Conservation (phyloP, 2,888 invertebrate species). For the Drosophila fulvimacula region DNA sequence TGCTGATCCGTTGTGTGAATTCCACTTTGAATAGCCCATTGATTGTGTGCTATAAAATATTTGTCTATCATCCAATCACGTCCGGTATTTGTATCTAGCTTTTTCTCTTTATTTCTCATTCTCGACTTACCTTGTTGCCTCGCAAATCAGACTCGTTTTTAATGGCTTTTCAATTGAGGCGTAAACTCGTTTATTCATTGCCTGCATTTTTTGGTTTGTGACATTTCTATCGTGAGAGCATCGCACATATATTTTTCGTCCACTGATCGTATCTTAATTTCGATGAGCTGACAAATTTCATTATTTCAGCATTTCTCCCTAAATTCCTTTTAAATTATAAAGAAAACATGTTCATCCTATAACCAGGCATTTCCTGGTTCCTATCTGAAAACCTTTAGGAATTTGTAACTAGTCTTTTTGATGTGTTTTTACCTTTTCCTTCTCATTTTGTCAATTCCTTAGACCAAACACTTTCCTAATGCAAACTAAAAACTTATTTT, state of each 20-base stretch:
- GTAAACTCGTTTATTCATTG: conserved; percentile 65
- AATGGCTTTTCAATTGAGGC: conserved; percentile 72
- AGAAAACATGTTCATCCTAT: neutral
- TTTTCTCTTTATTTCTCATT: conserved; percentile 9
- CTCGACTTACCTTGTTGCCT: conserved; percentile 12
- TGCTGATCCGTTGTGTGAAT: conserved; percentile 51
- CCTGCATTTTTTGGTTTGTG: conserved; percentile 39
- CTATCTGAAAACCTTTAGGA: neutral
- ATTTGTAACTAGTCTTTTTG: too few species aligned
- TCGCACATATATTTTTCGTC: conserved; percentile 28
- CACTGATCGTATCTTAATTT: conserved; percentile 21
- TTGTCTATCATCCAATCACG: conserved; percentile 80
- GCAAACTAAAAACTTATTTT: neutral
- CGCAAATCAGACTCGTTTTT: conserved; percentile 65
- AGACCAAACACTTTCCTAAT: neutral
- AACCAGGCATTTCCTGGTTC: neutral
- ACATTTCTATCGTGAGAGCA: conserved; percentile 65
- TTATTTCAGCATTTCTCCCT: neutral
- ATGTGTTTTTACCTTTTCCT: too few species aligned
- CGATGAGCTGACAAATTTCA: conserved; percentile 20
- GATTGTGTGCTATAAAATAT: conserved; percentile 73
- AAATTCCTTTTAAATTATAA: neutral
- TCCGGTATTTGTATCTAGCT: conserved; percentile 71
- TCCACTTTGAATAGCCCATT: conserved; percentile 71
- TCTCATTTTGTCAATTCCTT: neutral